These are phyloP conservation scores for Norana najaformis DNA, from an alignment of 2,888 invertebrate species.

Conservation along the genomic window DNA sequence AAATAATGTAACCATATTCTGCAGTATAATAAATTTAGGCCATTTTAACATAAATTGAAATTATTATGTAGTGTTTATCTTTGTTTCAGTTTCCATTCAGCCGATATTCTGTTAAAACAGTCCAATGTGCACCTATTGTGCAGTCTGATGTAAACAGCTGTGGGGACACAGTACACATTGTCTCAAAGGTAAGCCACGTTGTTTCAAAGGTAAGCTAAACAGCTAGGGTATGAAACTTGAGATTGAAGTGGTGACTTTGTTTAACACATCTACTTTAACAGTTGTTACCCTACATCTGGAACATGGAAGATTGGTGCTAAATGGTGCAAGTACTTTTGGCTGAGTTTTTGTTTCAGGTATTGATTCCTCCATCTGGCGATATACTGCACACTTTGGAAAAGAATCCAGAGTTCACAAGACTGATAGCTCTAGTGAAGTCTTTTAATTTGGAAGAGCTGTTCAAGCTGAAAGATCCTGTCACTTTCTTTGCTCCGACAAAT, in stretches of 20 bases:
- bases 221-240: not conserved
- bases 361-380: conserved; percentile 65
- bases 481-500: conserved; percentile 69
- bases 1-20: too few relatives aligned
- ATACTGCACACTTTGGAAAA: conserved; percentile 65
- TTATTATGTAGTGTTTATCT: not conserved
- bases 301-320: not conserved
- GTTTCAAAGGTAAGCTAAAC: too few relatives aligned
- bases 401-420: conserved; percentile 49
- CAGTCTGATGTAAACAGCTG: conserved; percentile 71
- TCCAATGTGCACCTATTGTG: conserved; percentile 72
- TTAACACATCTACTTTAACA: not conserved
- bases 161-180: conserved; percentile 72
- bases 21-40: not conserved
- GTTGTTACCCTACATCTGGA: not conserved
- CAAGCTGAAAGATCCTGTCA: conserved; percentile 64
- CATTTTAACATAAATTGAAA: not conserved
- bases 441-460: conserved; percentile 65
- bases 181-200: conserved; percentile 67
- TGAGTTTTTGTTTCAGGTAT: conserved; percentile 48
- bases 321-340: not conserved
- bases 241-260: too few relatives aligned
- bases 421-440: conserved; percentile 59
- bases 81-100: conserved; percentile 32
- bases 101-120: conserved; percentile 57